Base-by-base conservation (phyloP, 2,888 invertebrate species). In the Agrotis puta region DNA sequence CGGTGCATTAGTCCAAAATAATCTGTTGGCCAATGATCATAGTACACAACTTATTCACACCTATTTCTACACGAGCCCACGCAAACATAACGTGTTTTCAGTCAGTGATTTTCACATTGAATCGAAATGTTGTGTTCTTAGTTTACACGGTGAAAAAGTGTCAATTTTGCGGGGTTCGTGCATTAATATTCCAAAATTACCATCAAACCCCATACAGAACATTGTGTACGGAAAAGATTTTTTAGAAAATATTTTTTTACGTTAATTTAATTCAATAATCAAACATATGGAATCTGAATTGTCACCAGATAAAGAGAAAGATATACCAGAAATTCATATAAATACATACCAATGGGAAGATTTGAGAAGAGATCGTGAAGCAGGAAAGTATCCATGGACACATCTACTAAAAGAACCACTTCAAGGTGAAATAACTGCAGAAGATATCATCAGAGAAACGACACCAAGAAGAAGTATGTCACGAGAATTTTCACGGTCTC, bases 321-420 rank as follows among this genome's bases (percentile, higher is more conserved):
- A 90, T 86, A 87, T 91, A 87, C 98, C 98, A 83, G 97, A 97
- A 81, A 96, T 97, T 87, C 98, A 98, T 77, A 96, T 97, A 87
- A 97, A 97, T 92, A 98, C 98, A 65, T 98, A 98, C 93, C 97
- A 97, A 95, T 98, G 98, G 98, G 98, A 98, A 94, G 98, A 98
- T 92, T 94, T 98, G 54, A 95, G 97, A 86, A 96, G 97, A 90
- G 97, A 97, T 84, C 97, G 97, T 92, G 96, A 97, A 86, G 96
- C 97, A 89, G 98, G 98, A 79, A 97, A 97, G 58, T 98, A 98
- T 89, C 98, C 98, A 83, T 98, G 98, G 98, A 98, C 98, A 18
- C 97, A 98, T 92, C 93, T 98, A 39, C 96, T 97, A 87, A 98
- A 98, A 91, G 96, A 95, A 33, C 97, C 97, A 0, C 91, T 97